Conservation (phyloP, 64 coral and sea anemone species). For the Hydrozoanthus tunicans region DNA sequence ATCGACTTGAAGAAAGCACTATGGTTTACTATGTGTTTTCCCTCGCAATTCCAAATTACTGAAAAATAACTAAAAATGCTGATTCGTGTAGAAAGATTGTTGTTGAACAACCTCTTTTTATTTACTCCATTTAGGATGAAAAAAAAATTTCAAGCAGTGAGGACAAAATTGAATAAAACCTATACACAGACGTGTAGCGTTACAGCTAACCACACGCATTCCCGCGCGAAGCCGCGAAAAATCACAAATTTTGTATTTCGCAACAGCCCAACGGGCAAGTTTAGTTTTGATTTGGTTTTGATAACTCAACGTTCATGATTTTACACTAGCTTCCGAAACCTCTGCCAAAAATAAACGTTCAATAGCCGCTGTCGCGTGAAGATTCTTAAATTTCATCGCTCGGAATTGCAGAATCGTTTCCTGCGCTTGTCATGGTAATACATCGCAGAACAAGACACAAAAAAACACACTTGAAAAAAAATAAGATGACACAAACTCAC, state of each 20-base stretch:
- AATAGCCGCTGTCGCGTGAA: not conserved
- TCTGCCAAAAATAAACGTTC: not conserved
- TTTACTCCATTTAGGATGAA: slow-evolving; percentile 39
- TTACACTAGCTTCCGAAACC: not conserved
- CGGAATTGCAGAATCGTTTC: slow-evolving; percentile 27
- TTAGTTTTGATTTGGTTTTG: slow-evolving; percentile 55
- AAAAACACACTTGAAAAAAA: slow-evolving; percentile 7
- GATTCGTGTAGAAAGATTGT: not conserved
- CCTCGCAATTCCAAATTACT: not conserved
- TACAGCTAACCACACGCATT: not conserved
- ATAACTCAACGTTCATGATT: not conserved
- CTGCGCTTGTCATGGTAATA: not conserved
- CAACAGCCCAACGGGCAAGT: not conserved
- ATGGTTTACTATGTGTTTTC: not conserved
- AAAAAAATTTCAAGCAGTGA: slow-evolving; percentile 21
- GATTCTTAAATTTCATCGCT: not conserved
- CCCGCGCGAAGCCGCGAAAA: not conserved
- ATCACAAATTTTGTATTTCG: slow-evolving; percentile 15
- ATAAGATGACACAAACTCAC: not conserved
- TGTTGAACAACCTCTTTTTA: not conserved
- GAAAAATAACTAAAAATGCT: not conserved
- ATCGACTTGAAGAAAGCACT: too few relatives aligned
- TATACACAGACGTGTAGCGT: not conserved
- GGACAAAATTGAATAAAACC: not conserved
- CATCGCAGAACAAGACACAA: slow-evolving; percentile 5